A percentile compares a stretch with the other conserved stretches of the same genome.
phyloP scores from a whole-genome alignment of 2,113 vertebrate genomes.

The Albula goreensis region DNA sequence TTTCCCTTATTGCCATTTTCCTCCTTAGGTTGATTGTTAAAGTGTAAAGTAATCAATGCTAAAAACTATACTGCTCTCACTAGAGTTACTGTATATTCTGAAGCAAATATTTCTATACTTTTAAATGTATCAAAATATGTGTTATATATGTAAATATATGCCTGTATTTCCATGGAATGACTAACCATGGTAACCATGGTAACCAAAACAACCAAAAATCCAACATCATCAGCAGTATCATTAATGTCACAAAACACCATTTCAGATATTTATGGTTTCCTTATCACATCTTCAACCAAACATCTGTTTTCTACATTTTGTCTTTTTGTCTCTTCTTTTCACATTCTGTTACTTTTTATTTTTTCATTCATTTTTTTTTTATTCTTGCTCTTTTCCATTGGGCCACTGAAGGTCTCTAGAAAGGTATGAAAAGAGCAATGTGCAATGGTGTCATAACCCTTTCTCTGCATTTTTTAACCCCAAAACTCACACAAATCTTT shows the following conservation, averaged over 20 bases:
- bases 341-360: conserved; percentile 61
- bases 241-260: conserved; percentile 23
- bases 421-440: conserved; percentile 72
- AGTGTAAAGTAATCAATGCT: too few species aligned
- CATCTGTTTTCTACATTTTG: neutral
- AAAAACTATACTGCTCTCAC: too few species aligned
- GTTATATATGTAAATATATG: too few species aligned
- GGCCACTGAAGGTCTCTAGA: conserved; percentile 78
- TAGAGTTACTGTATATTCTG: too few species aligned
- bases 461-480: conserved; percentile 8
- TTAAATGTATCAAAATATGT: too few species aligned
- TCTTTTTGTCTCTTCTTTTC: conserved; percentile 36
- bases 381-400: conserved; percentile 66
- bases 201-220: too few species aligned
- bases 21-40: too few species aligned
- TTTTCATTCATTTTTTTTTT: conserved; percentile 60
- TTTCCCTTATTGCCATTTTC: too few species aligned
- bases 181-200: too few species aligned
- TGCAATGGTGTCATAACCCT: conserved; percentile 29
- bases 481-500: neutral
- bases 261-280: conserved; percentile 15
- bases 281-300: conserved; percentile 31
- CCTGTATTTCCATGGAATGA: too few species aligned
- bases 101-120: too few species aligned
- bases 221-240: conserved; percentile 11